These are phyloP conservation scores for Stenurella melanura DNA, from an alignment of 2,888 invertebrate genomes.

Conservation along the genomic window DNA sequence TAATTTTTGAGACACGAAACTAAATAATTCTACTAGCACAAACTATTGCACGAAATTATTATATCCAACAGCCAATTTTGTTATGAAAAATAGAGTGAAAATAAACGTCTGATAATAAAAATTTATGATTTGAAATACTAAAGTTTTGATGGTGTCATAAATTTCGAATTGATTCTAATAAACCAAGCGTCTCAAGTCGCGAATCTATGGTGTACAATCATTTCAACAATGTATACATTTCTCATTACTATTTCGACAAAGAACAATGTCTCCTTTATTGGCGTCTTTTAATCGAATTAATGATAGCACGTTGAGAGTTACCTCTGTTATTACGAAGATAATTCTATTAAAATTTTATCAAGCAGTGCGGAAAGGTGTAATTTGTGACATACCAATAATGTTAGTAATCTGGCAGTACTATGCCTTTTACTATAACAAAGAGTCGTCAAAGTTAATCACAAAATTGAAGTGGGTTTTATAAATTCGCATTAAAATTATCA, in stretches of 20 bases:
- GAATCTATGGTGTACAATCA: conserved; percentile 14
- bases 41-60: neutral
- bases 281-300: conserved; percentile 30
- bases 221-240: conserved; percentile 33
- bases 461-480: neutral
- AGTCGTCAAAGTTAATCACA: neutral
- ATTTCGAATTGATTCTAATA: conserved; percentile 25
- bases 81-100: conserved; percentile 19
- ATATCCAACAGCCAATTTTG: conserved; percentile 8
- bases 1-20: too few species aligned
- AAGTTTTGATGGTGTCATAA: conserved; percentile 30
- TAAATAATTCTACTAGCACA: neutral
- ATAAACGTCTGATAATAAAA: conserved; percentile 17
- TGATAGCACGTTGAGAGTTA: conserved; percentile 14
- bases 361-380: conserved; percentile 5
- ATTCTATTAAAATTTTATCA: conserved; percentile 37
- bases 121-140: conserved; percentile 21
- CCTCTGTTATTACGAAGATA: conserved; percentile 2
- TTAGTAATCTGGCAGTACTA: neutral
- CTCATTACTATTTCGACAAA: conserved; percentile 24
- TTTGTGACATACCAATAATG: conserved; percentile 29
- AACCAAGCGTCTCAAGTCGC: conserved; percentile 19
- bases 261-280: conserved; percentile 34
- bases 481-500: neutral
- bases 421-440: neutral